Evolutionary conservation across 2,888 invertebrate genomes (phyloP).

Genomic region (Prenolepis imparis): DNA sequence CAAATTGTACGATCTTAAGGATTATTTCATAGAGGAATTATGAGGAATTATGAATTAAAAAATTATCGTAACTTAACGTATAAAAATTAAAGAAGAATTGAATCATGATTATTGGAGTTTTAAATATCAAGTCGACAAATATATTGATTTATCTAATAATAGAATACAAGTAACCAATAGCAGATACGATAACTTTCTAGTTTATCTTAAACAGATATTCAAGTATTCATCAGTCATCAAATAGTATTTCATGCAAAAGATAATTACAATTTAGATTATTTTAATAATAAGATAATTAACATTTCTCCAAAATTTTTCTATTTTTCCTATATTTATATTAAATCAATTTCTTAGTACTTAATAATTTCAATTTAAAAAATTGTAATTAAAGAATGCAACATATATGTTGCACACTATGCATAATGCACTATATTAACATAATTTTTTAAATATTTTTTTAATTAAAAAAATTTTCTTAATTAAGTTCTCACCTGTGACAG

Average conservation of each 20-base stretch:
- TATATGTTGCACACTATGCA: neutral
- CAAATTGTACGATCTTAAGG: neutral
- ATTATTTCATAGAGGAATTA: neutral
- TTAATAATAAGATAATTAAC: neutral
- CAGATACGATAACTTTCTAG: conserved; percentile 39
- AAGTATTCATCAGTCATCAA: neutral
- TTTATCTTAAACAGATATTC: conserved; percentile 49
- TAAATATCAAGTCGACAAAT: neutral
- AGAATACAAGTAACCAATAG: conserved; percentile 22
- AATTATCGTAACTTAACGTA: neutral
- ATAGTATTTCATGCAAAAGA: neutral
- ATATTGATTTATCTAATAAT: neutral
- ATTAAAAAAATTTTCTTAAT: neutral
- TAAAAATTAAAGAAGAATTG: neutral
- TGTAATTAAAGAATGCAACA: neutral
- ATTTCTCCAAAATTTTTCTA: neutral
- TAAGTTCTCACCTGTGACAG: conserved; percentile 91
- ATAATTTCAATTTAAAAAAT: neutral
- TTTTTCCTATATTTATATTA: neutral
- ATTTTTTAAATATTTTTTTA: conserved; percentile 10
- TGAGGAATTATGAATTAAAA: neutral
- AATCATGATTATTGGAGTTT: neutral
- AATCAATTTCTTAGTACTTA: neutral
- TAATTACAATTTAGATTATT: neutral
- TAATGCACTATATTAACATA: neutral